Percentiles rank a stretch among this genome's conserved stretches.
These are phyloP conservation scores for Decapterus maruadsi DNA, from an alignment of 2,797 vertebrate species.

Conservation along the genomic window DNA sequence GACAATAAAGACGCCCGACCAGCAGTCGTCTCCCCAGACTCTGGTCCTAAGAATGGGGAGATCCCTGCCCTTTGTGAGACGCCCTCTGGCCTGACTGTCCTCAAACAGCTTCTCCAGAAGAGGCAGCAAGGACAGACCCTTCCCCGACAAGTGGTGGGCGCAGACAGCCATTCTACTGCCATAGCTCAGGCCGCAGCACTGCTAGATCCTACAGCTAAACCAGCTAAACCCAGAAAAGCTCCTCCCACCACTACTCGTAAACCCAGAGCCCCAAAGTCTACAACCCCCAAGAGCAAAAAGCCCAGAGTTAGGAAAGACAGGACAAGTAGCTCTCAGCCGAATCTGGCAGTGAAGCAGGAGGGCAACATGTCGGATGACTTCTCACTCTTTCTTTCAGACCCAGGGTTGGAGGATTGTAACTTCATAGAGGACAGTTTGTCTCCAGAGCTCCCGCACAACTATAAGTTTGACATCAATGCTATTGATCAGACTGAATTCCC, in stretches of 20 bases:
- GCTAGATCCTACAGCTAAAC: constrained; percentile 78
- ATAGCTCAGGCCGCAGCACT: constrained; percentile 77
- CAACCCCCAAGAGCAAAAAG: constrained; percentile 85
- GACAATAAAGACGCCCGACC: constrained; percentile 24
- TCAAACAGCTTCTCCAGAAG: constrained; percentile 95
- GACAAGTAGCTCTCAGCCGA: constrained; percentile 76
- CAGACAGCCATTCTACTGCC: constrained; percentile 66
- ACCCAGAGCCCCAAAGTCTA: constrained; percentile 85
- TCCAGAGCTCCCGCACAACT: constrained; percentile 94
- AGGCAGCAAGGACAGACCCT: constrained; percentile 85
- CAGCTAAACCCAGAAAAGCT: constrained; percentile 83
- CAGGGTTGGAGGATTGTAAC: constrained; percentile 94
- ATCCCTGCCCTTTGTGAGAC: constrained; percentile 83
- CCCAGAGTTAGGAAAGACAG: constrained; percentile 85
- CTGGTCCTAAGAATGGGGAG: constrained; percentile 79
- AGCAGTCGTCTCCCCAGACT: constrained; percentile 34
- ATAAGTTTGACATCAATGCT: constrained; percentile 96
- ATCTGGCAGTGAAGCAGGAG: constrained; percentile 76
- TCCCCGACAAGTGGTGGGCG: constrained; percentile 71
- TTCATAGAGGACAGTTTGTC: constrained; percentile 97
- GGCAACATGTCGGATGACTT: constrained; percentile 86
- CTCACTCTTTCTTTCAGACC: constrained; percentile 90
- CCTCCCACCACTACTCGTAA: constrained; percentile 84
- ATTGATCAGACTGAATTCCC: constrained; percentile 95
- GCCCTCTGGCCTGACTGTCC: constrained; percentile 91